Conservation (phyloP, 2,888 invertebrate genomes). For the Paralinhomoeus sp. region DNA sequence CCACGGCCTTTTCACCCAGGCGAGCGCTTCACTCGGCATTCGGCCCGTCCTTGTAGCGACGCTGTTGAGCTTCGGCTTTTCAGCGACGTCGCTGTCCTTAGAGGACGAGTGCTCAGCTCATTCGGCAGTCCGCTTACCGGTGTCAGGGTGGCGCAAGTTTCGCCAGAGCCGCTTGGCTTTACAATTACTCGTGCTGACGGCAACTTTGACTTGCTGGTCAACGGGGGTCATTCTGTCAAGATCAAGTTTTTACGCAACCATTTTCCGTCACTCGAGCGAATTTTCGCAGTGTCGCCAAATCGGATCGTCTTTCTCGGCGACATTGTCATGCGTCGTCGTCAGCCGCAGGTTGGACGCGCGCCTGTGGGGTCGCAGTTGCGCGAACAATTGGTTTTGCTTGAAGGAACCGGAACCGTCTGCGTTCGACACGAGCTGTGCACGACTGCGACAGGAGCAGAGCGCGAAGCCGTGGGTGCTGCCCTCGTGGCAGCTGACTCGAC, state of each 20-base stretch:
- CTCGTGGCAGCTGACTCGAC: constrained; percentile 7
- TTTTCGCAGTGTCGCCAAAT: constrained; percentile 90
- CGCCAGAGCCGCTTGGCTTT: constrained; percentile 77
- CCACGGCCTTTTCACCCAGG: constrained; percentile 94
- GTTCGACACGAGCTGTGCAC: too few relatives aligned
- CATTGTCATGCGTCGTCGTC: constrained; percentile 16
- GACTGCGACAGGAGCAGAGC: not conserved
- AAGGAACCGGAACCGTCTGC: too few relatives aligned
- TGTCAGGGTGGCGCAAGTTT: constrained; percentile 81
- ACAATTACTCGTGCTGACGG: constrained; percentile 37
- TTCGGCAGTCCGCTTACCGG: constrained; percentile 79
- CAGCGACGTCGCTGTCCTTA: constrained; percentile 95
- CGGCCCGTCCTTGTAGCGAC: too few relatives aligned
- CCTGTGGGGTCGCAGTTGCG: too few relatives aligned
- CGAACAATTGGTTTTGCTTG: too few relatives aligned
- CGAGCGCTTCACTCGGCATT: too few relatives aligned
- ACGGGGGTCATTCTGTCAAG: constrained; percentile 67
- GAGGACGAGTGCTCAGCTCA: constrained; percentile 79
- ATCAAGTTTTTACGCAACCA: constrained; percentile 66
- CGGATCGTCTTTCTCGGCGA: constrained; percentile 74
- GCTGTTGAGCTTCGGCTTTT: constrained; percentile 25
- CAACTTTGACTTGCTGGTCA: constrained; percentile 89
- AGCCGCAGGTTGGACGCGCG: too few relatives aligned
- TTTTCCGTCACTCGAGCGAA: constrained; percentile 48
- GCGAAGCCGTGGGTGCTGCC: constrained; percentile 9